Evolutionary conservation across 2,888 invertebrate species (phyloP).

Genomic region (Anoplius nigerrimus): DNA sequence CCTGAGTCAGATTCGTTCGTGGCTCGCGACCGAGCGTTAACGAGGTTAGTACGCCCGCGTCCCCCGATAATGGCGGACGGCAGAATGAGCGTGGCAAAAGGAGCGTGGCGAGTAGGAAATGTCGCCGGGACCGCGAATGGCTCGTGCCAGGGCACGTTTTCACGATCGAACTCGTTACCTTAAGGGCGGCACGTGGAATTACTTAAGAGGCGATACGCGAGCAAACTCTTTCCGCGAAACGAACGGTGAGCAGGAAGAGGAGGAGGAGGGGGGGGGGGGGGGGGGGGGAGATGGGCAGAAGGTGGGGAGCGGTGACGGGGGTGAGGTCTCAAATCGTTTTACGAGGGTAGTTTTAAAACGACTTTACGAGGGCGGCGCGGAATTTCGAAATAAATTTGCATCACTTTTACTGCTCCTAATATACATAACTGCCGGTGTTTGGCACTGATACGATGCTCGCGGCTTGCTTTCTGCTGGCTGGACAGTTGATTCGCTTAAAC

Average conservation of each 20-base stretch:
- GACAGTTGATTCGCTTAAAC: no score
- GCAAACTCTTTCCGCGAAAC: constrained; percentile 48
- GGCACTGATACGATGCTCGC: constrained; percentile 71
- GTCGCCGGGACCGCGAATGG: constrained; percentile 33
- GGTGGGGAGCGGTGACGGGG: not conserved
- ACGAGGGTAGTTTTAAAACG: constrained; percentile 70
- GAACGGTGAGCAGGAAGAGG: constrained; percentile 17
- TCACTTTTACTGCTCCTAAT: constrained; percentile 69
- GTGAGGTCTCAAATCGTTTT: constrained; percentile 68
- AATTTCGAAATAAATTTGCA: constrained; percentile 73
- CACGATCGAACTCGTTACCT: constrained; percentile 53
- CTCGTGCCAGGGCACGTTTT: constrained; percentile 46
- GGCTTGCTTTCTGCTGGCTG: no score
- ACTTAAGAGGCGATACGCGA: constrained; percentile 51
- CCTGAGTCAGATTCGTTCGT: no score
- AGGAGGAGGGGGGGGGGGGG: not conserved
- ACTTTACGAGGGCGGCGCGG: constrained; percentile 64
- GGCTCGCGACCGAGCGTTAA: constrained; percentile 3
- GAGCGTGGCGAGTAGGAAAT: constrained; percentile 16
- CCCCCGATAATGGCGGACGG: constrained; percentile 16
- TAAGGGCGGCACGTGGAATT: constrained; percentile 51
- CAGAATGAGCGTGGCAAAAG: not conserved
- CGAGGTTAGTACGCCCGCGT: constrained; percentile 15
- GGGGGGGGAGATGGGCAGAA: not conserved
- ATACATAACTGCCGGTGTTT: constrained; percentile 72